A percentile compares a stretch with the other conserved stretches of the same genome.
Conservation (phyloP, 2,113 vertebrate genomes). For the Montifringilla adamsi region DNA sequence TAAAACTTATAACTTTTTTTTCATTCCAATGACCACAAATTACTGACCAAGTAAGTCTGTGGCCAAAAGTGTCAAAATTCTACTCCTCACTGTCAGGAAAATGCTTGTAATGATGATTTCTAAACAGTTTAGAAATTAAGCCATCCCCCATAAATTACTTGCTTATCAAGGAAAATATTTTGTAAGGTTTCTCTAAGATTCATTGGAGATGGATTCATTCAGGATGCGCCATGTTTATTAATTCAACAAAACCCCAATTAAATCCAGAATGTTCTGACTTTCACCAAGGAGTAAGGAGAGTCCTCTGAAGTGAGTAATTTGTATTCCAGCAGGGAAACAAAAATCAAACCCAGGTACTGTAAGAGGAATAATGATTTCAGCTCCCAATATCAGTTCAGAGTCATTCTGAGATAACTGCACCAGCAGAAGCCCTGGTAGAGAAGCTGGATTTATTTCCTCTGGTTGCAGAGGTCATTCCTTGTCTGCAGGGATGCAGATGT, state of each 20-base stretch:
- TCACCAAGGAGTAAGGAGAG: background rate
- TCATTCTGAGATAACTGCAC: background rate
- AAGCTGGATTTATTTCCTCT: background rate
- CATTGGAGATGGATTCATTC: background rate
- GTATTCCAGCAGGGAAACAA: background rate
- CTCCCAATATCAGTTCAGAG: background rate
- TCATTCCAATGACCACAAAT: background rate
- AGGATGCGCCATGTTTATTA: fast-evolving
- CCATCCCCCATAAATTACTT: background rate
- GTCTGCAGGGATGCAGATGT: background rate
- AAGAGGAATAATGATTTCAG: background rate
- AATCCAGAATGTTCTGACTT: background rate
- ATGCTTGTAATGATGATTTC: background rate
- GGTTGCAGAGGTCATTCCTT: background rate
- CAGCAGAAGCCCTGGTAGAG: background rate
- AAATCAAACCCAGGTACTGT: background rate
- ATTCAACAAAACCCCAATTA: background rate
- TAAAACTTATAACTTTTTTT: background rate
- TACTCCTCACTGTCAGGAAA: background rate
- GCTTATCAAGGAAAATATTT: background rate
- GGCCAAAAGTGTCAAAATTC: background rate
- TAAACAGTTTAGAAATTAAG: background rate
- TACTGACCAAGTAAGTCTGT: background rate
- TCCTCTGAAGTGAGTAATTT: background rate
- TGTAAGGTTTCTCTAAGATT: background rate